phyloP scores from a whole-genome alignment of 2,797 vertebrate genomes.

The Gadopsis bispinosus region DNA sequence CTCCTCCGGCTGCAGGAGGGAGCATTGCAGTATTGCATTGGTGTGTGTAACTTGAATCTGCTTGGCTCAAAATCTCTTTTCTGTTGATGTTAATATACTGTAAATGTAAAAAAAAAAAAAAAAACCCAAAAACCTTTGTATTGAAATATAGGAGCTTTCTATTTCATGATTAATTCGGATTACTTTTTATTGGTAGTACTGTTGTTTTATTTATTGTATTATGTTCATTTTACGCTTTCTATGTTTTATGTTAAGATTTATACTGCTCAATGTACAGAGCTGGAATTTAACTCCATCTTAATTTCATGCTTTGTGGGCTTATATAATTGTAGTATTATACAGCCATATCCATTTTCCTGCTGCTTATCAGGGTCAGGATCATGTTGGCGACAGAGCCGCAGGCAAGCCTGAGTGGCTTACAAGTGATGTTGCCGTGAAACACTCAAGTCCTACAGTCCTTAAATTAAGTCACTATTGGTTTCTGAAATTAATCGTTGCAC shows the following conservation, averaged over 20 bases:
- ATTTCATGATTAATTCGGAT: background rate
- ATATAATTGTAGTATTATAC: constrained; percentile 16
- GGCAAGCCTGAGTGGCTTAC: constrained; percentile 13
- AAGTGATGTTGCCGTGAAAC: background rate
- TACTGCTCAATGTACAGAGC: background rate
- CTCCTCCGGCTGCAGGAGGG: constrained; percentile 12
- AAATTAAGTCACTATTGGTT: constrained; percentile 2
- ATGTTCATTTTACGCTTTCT: background rate
- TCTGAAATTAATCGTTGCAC: constrained; percentile 4
- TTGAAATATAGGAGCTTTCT: constrained; percentile 2
- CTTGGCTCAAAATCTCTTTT: constrained; percentile 5
- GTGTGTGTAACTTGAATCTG: constrained; percentile 33
- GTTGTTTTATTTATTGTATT: background rate
- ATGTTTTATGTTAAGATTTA: constrained; percentile 8
- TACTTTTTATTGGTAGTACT: background rate
- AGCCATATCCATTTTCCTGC: constrained; percentile 24
- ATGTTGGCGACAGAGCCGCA: constrained; percentile 16
- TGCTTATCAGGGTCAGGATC: constrained; percentile 36
- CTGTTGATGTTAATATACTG: background rate
- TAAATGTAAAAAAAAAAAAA: constrained; percentile 8
- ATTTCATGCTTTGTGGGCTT: constrained; percentile 1
- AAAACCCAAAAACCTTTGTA: background rate
- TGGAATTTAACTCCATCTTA: constrained; percentile 10
- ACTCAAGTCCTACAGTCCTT: background rate
- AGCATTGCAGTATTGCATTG: constrained; percentile 18